phyloP scores from a whole-genome alignment of 2,888 invertebrate genomes.

The Leptopilina drosophilae region DNA sequence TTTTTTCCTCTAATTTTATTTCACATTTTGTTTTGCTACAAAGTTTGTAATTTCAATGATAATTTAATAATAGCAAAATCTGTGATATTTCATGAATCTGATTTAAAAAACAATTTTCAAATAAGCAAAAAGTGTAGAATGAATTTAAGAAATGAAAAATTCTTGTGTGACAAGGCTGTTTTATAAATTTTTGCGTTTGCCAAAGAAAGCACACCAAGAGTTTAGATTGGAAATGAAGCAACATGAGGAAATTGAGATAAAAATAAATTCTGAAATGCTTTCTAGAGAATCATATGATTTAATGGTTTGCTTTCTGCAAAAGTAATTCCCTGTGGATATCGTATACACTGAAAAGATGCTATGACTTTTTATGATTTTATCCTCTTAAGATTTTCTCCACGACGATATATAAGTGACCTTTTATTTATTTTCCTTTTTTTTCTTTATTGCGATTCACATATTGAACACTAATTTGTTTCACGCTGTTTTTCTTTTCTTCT shows the following conservation, averaged over 20 bases:
- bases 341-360: slow-evolving; percentile 18
- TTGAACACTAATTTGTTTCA: neutral
- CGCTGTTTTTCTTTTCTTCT: neutral
- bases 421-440: neutral
- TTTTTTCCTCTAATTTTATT: neutral
- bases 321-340: slow-evolving; percentile 33
- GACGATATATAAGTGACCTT: neutral
- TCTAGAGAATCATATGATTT: slow-evolving; percentile 23
- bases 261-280: slow-evolving; percentile 27
- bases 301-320: slow-evolving; percentile 34
- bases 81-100: too few relatives aligned
- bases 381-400: slow-evolving; percentile 18
- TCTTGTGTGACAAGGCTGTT: neutral
- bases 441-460: neutral
- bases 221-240: slow-evolving; percentile 21
- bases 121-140: neutral
- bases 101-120: neutral
- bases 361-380: slow-evolving; percentile 28
- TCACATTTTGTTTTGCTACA: neutral
- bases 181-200: neutral
- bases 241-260: slow-evolving; percentile 34
- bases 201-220: neutral
- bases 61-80: too few relatives aligned
- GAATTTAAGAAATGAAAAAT: slow-evolving; percentile 6
- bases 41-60: too few relatives aligned